phyloP scores from a whole-genome alignment of 2,888 invertebrate genomes.

The Danaus chrysippus region DNA sequence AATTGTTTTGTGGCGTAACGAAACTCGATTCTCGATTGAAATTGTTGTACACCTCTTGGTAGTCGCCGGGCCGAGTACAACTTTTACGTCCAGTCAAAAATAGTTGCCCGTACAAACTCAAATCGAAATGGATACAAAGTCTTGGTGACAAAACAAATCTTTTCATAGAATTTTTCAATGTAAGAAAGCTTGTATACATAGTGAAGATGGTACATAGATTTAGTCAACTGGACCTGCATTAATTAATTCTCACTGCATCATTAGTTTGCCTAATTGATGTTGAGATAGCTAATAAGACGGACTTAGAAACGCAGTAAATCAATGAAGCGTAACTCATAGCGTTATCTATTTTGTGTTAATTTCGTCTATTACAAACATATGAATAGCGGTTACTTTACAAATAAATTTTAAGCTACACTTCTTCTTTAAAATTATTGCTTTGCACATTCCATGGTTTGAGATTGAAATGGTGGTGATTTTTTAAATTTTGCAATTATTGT shows the following conservation, averaged over 20 bases:
- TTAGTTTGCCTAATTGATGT: constrained; percentile 5
- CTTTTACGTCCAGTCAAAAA: constrained; percentile 12
- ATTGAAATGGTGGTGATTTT: background rate
- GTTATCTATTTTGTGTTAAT: too few relatives aligned
- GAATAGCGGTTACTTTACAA: constrained; percentile 17
- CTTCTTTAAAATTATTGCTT: too few relatives aligned
- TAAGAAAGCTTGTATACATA: background rate
- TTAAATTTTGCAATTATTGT: background rate
- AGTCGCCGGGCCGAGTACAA: constrained; percentile 16
- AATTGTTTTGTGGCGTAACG: constrained; percentile 41
- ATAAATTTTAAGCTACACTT: too few relatives aligned
- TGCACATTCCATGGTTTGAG: background rate
- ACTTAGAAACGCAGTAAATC: background rate
- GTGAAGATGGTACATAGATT: background rate
- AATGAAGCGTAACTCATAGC: background rate
- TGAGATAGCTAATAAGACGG: background rate
- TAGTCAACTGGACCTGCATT: background rate
- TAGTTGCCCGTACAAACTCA: background rate
- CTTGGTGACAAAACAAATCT: background rate
- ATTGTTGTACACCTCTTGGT: constrained; percentile 34
- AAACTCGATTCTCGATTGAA: constrained; percentile 38
- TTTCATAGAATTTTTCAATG: too few relatives aligned
- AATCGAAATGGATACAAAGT: background rate
- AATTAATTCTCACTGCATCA: constrained; percentile 6
- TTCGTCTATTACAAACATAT: constrained; percentile 1